Conservation (phyloP, 92 coral and sea anemone genomes). For the Ricordea florida region DNA sequence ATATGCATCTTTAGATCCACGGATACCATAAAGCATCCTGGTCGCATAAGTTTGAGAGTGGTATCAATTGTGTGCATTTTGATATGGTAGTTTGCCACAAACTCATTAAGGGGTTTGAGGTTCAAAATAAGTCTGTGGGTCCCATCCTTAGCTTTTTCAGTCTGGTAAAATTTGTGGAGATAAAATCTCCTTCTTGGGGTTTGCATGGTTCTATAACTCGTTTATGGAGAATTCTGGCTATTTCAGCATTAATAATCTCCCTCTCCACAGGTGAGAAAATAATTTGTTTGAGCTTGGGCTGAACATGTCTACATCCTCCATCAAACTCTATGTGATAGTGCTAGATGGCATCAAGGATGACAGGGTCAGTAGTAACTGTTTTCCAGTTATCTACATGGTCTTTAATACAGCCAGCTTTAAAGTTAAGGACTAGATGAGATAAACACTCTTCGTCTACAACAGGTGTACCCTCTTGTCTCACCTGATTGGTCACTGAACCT, state of each 20-base stretch:
- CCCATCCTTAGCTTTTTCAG: constrained; percentile 16
- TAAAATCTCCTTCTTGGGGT: constrained; percentile 5
- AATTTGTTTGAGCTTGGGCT: too few relatives aligned
- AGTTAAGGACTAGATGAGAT: too few relatives aligned
- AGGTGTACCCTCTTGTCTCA: too few relatives aligned
- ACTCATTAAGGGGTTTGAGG: constrained; percentile 4
- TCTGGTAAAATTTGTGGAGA: constrained; percentile 10
- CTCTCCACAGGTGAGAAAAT: too few relatives aligned
- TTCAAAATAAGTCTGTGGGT: constrained; percentile 19
- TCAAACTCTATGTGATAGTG: too few relatives aligned
- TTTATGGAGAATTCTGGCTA: constrained; percentile 5
- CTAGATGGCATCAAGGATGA: too few relatives aligned
- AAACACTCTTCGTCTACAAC: too few relatives aligned
- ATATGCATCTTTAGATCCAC: constrained; percentile 39
- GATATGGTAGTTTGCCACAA: constrained; percentile 23
- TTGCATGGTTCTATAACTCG: constrained; percentile 19
- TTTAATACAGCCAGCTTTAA: too few relatives aligned
- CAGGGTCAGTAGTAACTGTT: too few relatives aligned
- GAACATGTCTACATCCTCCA: too few relatives aligned
- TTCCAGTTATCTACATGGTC: too few relatives aligned
- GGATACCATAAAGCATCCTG: constrained; percentile 19
- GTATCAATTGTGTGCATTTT: constrained; percentile 31
- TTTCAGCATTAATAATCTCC: constrained; percentile 22
- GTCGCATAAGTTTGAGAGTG: constrained; percentile 21
- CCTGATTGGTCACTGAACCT: too few relatives aligned